phyloP scores from a whole-genome alignment of 2,113 vertebrate genomes.

The Nanorana parkeri region DNA sequence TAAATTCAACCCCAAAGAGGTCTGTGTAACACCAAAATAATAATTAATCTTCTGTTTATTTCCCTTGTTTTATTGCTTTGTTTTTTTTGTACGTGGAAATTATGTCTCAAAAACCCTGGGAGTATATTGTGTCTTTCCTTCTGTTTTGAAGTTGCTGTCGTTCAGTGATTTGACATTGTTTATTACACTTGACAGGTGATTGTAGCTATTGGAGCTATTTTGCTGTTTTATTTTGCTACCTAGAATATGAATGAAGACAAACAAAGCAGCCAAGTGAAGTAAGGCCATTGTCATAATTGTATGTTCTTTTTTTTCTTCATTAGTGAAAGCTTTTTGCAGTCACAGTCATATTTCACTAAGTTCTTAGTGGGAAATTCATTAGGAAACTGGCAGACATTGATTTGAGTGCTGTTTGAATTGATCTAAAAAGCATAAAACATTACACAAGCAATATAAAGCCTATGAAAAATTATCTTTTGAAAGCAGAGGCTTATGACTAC shows the following conservation, averaged over 20 bases:
- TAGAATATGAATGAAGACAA: background rate
- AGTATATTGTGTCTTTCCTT: background rate
- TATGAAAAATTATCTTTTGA: background rate
- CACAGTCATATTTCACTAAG: slow-evolving; percentile 14
- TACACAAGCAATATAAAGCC: background rate
- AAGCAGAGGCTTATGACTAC: background rate
- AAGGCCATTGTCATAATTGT: background rate
- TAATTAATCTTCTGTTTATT: too few species aligned
- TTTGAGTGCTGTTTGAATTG: background rate
- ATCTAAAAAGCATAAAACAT: background rate
- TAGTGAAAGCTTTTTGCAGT: background rate
- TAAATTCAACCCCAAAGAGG: too few species aligned
- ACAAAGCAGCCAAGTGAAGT: background rate
- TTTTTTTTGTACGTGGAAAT: too few species aligned
- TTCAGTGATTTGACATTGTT: background rate
- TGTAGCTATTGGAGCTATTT: background rate
- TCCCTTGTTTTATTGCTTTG: too few species aligned
- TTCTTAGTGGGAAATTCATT: background rate
- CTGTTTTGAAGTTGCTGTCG: background rate
- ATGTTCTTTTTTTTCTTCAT: background rate
- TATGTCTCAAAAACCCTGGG: background rate
- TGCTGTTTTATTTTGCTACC: background rate
- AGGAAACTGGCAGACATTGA: slow-evolving; percentile 1
- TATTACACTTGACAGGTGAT: background rate
- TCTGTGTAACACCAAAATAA: too few species aligned